These are phyloP conservation scores for Horisme vitalbata DNA, from an alignment of 2,888 invertebrate species.

Conservation along the genomic window DNA sequence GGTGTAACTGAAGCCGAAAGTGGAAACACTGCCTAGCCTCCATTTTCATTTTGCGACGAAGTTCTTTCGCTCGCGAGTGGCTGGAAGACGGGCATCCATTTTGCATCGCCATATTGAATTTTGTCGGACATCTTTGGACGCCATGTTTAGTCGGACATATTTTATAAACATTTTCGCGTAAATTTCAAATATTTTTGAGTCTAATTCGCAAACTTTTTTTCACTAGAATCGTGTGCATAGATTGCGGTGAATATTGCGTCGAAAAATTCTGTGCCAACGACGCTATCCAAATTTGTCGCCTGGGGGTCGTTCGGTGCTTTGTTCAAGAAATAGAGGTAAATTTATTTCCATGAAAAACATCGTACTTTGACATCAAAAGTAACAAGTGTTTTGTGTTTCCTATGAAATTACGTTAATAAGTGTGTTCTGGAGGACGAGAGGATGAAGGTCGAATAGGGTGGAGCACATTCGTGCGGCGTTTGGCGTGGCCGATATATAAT, in stretches of 20 bases:
- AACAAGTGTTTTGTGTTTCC: slow-evolving; percentile 77
- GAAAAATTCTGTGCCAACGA: slow-evolving; percentile 73
- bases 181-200: slow-evolving; percentile 82
- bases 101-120: slow-evolving; percentile 84
- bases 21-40: slow-evolving; percentile 30
- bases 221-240: slow-evolving; percentile 69
- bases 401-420: slow-evolving; percentile 62
- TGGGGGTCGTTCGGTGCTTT: slow-evolving; percentile 77
- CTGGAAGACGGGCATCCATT: slow-evolving; percentile 76
- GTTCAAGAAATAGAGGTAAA: slow-evolving; percentile 82
- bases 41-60: slow-evolving; percentile 53
- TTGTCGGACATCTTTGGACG: slow-evolving; percentile 86
- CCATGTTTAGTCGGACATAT: slow-evolving; percentile 90
- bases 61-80: slow-evolving; percentile 51
- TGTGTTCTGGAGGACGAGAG: slow-evolving; percentile 42
- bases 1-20: background rate
- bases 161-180: slow-evolving; percentile 87
- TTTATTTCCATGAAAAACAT: slow-evolving; percentile 71
- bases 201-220: slow-evolving; percentile 78
- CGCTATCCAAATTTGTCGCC: slow-evolving; percentile 73
- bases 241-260: slow-evolving; percentile 61
- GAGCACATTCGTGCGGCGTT: slow-evolving; percentile 52
- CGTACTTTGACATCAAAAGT: slow-evolving; percentile 72
- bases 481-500: slow-evolving; percentile 73
- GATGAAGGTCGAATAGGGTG: slow-evolving; percentile 66